Evolutionary conservation across 2,888 invertebrate genomes (phyloP).

Genomic region (Micropterix aruncella): DNA sequence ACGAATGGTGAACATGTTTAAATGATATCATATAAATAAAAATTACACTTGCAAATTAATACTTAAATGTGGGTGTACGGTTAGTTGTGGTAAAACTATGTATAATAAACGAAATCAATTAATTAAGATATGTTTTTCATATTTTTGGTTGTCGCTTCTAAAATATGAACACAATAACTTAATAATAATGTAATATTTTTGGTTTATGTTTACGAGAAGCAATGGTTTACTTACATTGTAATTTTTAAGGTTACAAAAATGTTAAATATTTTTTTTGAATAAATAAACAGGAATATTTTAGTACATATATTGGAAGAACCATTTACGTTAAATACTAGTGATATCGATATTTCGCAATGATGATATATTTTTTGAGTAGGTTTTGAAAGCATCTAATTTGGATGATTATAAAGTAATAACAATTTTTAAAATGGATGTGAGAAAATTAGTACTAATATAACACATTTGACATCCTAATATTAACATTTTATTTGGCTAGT

Average conservation of each 20-base stretch:
- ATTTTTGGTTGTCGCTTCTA: background rate
- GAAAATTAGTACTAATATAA: no score
- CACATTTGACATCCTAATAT: slow-evolving; percentile 2
- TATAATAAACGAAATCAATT: background rate
- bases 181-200: background rate
- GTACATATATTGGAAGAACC: background rate
- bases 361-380: no score
- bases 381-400: no score
- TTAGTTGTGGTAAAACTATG: background rate
- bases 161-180: background rate
- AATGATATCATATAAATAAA: no score
- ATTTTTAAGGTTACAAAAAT: no score
- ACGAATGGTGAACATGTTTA: background rate
- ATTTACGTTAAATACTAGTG: background rate
- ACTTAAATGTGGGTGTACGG: background rate
- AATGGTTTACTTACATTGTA: background rate
- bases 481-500: slow-evolving; percentile 9
- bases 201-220: background rate
- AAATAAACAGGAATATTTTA: background rate
- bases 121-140: background rate
- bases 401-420: no score
- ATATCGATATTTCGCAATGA: no score
- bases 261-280: background rate
- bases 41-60: background rate
- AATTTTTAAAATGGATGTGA: no score